These are phyloP conservation scores for Xylocampa areola DNA, from an alignment of 2,888 invertebrate species.

Conservation along the genomic window DNA sequence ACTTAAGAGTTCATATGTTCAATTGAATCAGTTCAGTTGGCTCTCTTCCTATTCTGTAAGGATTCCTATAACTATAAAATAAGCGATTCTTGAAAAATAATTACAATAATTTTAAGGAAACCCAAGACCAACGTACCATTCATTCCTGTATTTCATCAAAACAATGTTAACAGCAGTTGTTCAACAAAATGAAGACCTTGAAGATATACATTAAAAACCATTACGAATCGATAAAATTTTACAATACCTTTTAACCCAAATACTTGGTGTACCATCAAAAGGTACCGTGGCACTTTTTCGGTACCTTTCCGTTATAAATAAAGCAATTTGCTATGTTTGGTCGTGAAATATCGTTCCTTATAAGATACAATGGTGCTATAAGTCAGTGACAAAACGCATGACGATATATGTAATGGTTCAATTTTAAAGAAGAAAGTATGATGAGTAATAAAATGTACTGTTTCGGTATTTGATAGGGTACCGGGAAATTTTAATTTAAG, in stretches of 20 bases:
- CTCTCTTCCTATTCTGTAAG: too few species aligned
- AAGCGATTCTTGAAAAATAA: too few species aligned
- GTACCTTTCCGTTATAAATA: conserved; percentile 55
- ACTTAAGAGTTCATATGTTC: too few species aligned
- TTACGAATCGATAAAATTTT: conserved; percentile 67
- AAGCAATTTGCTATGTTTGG: conserved; percentile 62
- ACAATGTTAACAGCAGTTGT: conserved; percentile 20
- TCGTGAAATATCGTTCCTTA: conserved; percentile 59
- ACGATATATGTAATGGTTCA: conserved; percentile 52
- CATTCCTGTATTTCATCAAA: background rate
- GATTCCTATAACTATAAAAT: too few species aligned
- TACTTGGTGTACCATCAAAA: conserved; percentile 45
- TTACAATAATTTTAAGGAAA: too few species aligned
- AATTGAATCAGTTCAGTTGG: too few species aligned
- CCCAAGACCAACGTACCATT: background rate
- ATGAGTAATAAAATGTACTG: conserved; percentile 41
- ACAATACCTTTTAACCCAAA: conserved; percentile 65
- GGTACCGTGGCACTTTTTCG: conserved; percentile 45
- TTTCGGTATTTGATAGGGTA: conserved; percentile 38
- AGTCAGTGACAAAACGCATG: conserved; percentile 38
- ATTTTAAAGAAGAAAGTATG: conserved; percentile 37
- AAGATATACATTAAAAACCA: conserved; percentile 56
- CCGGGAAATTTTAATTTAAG: too few species aligned
- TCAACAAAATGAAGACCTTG: conserved; percentile 39
- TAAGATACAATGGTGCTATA: conserved; percentile 57